phyloP scores from a whole-genome alignment of 30 jellyfish, hydroid and myxozoan species.

The Cassiopea andromeda region DNA sequence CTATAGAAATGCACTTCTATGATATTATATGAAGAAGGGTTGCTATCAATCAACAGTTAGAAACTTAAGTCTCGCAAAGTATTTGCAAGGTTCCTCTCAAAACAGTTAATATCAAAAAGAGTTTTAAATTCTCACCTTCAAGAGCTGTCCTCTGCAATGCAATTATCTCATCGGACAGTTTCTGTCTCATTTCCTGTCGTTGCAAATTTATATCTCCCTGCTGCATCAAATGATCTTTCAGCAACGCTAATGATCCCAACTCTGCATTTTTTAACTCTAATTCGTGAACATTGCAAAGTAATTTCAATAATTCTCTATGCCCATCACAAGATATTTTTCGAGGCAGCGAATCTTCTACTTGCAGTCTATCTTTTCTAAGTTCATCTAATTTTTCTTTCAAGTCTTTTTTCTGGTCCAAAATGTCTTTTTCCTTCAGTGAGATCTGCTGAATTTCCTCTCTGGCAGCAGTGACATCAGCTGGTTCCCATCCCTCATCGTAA shows the following conservation, averaged over 20 bases:
- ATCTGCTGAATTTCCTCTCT: constrained; percentile 86
- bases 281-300: constrained; percentile 91
- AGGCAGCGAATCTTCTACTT: constrained; percentile 71
- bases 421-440: constrained; percentile 58
- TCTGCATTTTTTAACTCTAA: constrained; percentile 89
- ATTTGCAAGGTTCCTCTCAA: no score
- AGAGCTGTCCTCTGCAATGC: constrained; percentile 71
- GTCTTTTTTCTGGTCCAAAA: constrained; percentile 69
- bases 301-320: constrained; percentile 82
- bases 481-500: constrained; percentile 87
- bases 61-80: no score
- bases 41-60: no score
- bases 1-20: no score
- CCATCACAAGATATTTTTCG: constrained; percentile 85
- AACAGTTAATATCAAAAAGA: no score
- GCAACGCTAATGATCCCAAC: constrained; percentile 83
- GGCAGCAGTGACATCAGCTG: constrained; percentile 95
- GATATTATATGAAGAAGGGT: no score
- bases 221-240: constrained; percentile 90
- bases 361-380: constrained; percentile 59
- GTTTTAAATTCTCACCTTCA: constrained; percentile 54
- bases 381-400: constrained; percentile 66
- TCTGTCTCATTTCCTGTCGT: constrained; percentile 80
- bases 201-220: constrained; percentile 86
- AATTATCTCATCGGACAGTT: constrained; percentile 85